Evolutionary conservation across 2,888 invertebrate genomes (phyloP).

Genomic region (Dascillus cervinus): DNA sequence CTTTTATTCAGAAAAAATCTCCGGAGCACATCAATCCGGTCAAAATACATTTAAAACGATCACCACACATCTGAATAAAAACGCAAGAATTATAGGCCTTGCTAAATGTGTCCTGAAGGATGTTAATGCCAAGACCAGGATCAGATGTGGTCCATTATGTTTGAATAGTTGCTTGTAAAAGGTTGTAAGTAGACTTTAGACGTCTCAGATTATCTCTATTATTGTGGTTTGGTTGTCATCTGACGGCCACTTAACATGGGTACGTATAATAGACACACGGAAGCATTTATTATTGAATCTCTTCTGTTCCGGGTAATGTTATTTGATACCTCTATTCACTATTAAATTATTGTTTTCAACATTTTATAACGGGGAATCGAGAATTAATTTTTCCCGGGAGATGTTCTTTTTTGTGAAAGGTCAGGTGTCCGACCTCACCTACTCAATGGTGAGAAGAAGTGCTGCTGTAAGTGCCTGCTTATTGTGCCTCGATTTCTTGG

Average conservation of each 20-base stretch:
- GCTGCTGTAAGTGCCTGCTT: conserved; percentile 30
- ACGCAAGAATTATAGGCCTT: conserved; percentile 24
- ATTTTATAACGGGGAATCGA: too few species aligned
- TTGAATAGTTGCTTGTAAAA: conserved; percentile 28
- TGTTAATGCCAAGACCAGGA: conserved; percentile 15
- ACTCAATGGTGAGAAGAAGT: conserved; percentile 22
- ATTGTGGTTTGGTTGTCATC: conserved; percentile 27
- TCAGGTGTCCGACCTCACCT: conserved; percentile 20
- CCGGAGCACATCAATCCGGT: too few species aligned
- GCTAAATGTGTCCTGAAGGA: conserved; percentile 17
- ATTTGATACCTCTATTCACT: too few species aligned
- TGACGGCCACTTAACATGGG: conserved; percentile 40
- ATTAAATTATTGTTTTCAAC: too few species aligned
- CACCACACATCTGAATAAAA: conserved; percentile 11
- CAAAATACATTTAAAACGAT: conserved; percentile 43
- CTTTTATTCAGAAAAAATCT: too few species aligned
- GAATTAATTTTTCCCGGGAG: too few species aligned
- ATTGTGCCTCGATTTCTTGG: conserved; percentile 29
- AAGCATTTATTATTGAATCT: conserved; percentile 21
- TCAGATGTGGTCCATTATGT: conserved; percentile 34
- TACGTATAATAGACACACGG: conserved; percentile 29
- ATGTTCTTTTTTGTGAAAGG: too few species aligned
- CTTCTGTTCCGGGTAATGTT: conserved; percentile 28
- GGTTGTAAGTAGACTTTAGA: conserved; percentile 27
- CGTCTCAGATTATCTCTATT: conserved; percentile 32